A percentile compares a stretch with the other conserved stretches of the same genome.
Conservation (phyloP, 37 sponge, comb jelly and placozoan species). For the Crambe crambe region DNA sequence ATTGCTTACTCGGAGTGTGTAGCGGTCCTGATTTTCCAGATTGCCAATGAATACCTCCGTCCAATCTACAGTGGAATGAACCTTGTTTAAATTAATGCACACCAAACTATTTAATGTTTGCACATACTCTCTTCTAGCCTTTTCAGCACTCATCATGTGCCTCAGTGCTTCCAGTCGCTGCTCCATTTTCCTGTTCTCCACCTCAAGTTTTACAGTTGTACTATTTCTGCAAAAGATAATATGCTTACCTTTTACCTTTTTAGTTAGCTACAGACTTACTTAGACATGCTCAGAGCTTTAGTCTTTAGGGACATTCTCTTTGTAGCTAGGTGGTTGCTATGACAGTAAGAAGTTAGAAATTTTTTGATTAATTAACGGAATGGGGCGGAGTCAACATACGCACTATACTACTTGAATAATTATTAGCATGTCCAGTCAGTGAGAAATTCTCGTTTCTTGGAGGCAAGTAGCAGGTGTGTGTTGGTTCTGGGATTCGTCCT, state of each 20-base stretch:
- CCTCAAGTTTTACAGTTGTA: constrained; percentile 30
- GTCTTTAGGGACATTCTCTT: neutral
- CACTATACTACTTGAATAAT: no score
- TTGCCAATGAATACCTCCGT: constrained; percentile 48
- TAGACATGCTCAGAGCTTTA: neutral
- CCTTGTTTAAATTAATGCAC: neutral
- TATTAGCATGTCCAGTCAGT: no score
- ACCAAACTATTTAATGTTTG: no score
- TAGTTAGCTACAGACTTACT: neutral
- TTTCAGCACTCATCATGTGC: constrained; percentile 69
- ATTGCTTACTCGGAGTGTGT: neutral
- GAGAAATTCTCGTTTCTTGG: no score
- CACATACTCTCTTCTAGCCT: constrained; percentile 72
- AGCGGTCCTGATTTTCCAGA: constrained; percentile 46
- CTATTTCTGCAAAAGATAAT: neutral
- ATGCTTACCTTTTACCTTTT: neutral
- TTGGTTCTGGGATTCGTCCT: no score
- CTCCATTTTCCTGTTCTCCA: constrained; percentile 69
- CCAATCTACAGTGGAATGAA: neutral
- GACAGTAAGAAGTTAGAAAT: neutral
- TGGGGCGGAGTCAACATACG: neutral
- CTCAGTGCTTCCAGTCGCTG: constrained; percentile 58
- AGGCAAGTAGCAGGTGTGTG: no score
- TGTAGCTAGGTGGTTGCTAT: neutral
- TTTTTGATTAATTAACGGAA: no score